These are phyloP conservation scores for Argya squamiceps DNA, from an alignment of 2,797 vertebrate species.

Conservation along the genomic window DNA sequence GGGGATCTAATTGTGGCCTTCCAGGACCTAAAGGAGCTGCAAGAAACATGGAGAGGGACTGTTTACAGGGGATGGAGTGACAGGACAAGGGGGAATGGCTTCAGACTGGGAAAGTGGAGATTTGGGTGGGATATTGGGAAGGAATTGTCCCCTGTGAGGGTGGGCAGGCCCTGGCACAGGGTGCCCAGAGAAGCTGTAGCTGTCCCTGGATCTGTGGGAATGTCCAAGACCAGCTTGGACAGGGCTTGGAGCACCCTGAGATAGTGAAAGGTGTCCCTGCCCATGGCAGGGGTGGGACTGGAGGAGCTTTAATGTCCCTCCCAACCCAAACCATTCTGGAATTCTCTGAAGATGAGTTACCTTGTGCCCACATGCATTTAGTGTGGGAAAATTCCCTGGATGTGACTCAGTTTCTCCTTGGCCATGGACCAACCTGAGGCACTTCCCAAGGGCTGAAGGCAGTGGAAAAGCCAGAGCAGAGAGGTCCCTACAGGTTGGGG, in stretches of 20 bases:
- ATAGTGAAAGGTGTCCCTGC: neutral
- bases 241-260: accelerated
- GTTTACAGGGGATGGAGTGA: neutral
- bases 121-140: neutral
- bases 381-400: accelerated
- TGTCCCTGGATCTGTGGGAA: neutral
- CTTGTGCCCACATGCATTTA: neutral
- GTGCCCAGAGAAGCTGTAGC: neutral
- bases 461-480: neutral
- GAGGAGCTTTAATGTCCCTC: neutral
- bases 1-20: neutral
- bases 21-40: neutral
- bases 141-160: accelerated
- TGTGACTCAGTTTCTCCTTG: neutral
- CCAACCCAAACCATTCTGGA: accelerated
- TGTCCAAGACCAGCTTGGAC: accelerated
- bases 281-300: neutral
- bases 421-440: neutral
- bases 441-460: neutral
- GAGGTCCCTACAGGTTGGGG: accelerated
- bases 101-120: neutral
- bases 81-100: neutral
- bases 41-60: too few species aligned
- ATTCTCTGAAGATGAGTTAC: neutral
- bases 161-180: neutral